phyloP scores from a whole-genome alignment of 2,888 invertebrate species.

The Liopterus haemorrhoidalis region DNA sequence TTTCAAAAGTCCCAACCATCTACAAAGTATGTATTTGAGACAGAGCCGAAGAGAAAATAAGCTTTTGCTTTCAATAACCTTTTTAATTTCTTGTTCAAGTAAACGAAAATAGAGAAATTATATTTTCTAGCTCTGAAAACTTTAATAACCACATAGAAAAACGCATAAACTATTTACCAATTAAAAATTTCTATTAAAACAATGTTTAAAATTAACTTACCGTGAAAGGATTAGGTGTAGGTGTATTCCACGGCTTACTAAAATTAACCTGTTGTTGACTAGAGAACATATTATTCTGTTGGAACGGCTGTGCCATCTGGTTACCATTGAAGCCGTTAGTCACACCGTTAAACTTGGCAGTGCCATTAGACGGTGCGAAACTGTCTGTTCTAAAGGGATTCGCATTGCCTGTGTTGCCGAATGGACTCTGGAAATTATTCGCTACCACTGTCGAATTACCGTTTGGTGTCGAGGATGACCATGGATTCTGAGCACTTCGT shows the following conservation, averaged over 20 bases:
- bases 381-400: constrained; percentile 40
- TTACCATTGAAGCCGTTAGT: constrained; percentile 35
- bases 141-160: background rate
- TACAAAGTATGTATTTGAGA: no score
- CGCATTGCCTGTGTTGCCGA: constrained; percentile 24
- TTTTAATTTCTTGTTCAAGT: no score
- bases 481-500: constrained; percentile 15
- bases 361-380: constrained; percentile 27
- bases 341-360: constrained; percentile 33
- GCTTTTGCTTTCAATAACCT: no score
- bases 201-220: constrained; percentile 30
- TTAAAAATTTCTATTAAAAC: constrained; percentile 7
- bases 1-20: no score
- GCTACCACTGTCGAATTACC: constrained; percentile 34
- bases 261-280: constrained; percentile 14
- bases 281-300: constrained; percentile 15
- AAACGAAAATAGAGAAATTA: no score
- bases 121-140: background rate
- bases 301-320: constrained; percentile 23
- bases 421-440: constrained; percentile 19
- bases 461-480: constrained; percentile 27
- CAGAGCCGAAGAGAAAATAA: no score
- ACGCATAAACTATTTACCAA: constrained; percentile 5
- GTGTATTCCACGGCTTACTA: constrained; percentile 24
- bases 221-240: constrained; percentile 42